Evolutionary conservation across 2,888 invertebrate genomes (phyloP), one percentile per base, ranked within the genome.

Genomic region (Ormyrus rosae): DNA sequence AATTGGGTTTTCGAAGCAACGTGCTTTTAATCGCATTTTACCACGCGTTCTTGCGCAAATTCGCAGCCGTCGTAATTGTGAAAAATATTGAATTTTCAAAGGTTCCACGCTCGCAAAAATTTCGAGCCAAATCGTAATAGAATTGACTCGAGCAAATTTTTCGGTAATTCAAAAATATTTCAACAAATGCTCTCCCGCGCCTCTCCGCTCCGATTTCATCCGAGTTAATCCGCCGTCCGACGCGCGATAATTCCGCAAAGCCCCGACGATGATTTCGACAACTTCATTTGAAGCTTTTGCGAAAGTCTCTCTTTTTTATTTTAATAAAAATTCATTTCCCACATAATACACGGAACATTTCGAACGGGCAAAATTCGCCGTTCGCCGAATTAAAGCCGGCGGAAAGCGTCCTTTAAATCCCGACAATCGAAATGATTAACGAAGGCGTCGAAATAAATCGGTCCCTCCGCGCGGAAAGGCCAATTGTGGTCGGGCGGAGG

Each of bases 41-140:
- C 51, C 1, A 60, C 53, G 67, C 70, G 7, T 19, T 34, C 45
- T 51, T 71, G 71, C 61, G 60, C 68, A 13, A 75, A 67, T 53
- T 75, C 58, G 19, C 60, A 45, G n/a, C 51, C 48, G 9, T 13
- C 58, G 64, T n/a, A 69, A 77, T 58, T 34, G 65, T 10, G 65
- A 61, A 68, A 68, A 78, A 72, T 78, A 78, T 78, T 53, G 77
- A 70, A 70, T 71, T 78, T 78, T 71, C 55, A 78, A 64, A 34
- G 4, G n/a, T 11, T 60, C 1, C 1, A 7, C 56, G 53, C 19
- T 19, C 19, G 19, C 45, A 7, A 64, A 64, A 64, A 53, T 19
- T 67, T 67, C 56, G 48, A n/a, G 65, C 13, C 68, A 79, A 46
- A 63, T 79, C 58, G 45, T 13, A 58, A 56, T 64, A 10, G n/a